A percentile compares a stretch with the other conserved stretches of the same genome.
phyloP scores from a whole-genome alignment of 2,797 vertebrate genomes.

The Myotis daubentonii region DNA sequence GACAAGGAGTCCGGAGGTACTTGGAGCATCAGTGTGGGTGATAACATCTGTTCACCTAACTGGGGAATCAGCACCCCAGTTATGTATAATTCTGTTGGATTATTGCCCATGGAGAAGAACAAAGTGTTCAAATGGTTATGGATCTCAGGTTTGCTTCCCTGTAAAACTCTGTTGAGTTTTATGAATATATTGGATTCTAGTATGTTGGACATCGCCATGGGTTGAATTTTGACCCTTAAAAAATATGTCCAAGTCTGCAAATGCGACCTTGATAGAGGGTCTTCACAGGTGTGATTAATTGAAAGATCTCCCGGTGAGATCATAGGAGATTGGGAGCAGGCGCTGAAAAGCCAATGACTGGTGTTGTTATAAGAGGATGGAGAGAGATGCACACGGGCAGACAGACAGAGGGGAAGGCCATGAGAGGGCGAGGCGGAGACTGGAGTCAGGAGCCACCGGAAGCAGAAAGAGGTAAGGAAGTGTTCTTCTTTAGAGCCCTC shows the following conservation, averaged over 20 bases:
- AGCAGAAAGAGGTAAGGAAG: neutral
- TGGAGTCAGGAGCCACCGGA: neutral
- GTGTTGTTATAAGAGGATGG: neutral
- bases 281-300: neutral
- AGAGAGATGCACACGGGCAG: neutral
- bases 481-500: neutral
- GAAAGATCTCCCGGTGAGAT: neutral
- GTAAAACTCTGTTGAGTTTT: neutral
- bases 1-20: neutral
- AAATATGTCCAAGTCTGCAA: neutral
- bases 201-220: neutral
- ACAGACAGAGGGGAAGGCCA: no score
- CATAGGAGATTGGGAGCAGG: neutral
- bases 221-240: neutral
- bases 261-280: neutral
- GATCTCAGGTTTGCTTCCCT: neutral
- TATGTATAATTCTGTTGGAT: neutral
- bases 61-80: neutral
- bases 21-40: neutral
- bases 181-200: neutral
- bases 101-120: neutral
- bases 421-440: neutral
- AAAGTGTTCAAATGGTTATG: neutral
- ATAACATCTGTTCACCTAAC: rapidly evolving
- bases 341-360: neutral